Conservation (phyloP, 1,140 invertebrate genomes). For the Choristoneura fumiferana region DNA sequence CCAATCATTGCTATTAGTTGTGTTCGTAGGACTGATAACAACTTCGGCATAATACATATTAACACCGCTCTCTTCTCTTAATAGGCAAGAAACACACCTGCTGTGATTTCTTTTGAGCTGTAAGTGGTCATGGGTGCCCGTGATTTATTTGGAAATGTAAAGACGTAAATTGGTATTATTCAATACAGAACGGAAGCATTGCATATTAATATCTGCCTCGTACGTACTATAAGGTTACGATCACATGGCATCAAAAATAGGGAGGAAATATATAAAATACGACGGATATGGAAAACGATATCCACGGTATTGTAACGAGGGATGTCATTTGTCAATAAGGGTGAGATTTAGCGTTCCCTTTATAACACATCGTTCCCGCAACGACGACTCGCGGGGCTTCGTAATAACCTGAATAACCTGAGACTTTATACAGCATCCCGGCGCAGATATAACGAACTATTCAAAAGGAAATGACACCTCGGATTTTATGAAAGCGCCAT, state of each 20-base stretch:
- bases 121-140: no score
- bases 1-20: no score
- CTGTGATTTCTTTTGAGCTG: no score
- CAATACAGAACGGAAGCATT: not conserved
- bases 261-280: constrained; percentile 46
- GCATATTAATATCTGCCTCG: not conserved
- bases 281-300: constrained; percentile 44
- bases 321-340: constrained; percentile 61
- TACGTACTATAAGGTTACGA: constrained; percentile 21
- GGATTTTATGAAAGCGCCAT: constrained; percentile 50
- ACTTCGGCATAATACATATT: no score
- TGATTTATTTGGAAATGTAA: no score
- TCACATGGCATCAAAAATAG: constrained; percentile 27
- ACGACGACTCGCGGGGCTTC: constrained; percentile 37
- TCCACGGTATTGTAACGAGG: constrained; percentile 54
- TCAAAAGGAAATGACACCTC: constrained; percentile 54
- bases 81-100: no score
- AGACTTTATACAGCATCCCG: constrained; percentile 37
- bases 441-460: constrained; percentile 58
- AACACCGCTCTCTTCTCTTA: no score
- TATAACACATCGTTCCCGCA: constrained; percentile 33
- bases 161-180: not conserved
- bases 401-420: constrained; percentile 52
- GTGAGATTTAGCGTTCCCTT: constrained; percentile 56
- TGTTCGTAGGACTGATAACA: no score